Percentiles rank a stretch among this genome's conserved stretches.
These are phyloP conservation scores for Strix occidentalis DNA, from an alignment of 2,797 vertebrate species.

Conservation along the genomic window DNA sequence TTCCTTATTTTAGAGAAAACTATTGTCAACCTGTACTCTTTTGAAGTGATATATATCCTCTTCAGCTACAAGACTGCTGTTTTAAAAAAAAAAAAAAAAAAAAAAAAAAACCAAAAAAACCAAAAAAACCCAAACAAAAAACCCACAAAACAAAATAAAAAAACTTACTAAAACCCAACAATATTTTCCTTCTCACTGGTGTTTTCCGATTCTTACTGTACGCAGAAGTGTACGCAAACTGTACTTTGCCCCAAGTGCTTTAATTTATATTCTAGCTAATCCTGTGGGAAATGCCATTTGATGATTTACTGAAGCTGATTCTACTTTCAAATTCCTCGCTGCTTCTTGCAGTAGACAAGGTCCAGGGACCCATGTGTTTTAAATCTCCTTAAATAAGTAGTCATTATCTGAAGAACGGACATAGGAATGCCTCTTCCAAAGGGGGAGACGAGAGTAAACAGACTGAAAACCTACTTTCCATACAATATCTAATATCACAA, in stretches of 20 bases:
- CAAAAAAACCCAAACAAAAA: neutral
- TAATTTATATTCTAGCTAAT: neutral
- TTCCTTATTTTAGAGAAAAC: neutral
- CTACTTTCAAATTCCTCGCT: neutral
- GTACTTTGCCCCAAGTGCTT: neutral
- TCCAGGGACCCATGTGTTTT: neutral
- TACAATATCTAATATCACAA: neutral
- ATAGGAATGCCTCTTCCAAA: neutral
- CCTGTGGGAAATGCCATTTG: neutral
- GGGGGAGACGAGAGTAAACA: neutral
- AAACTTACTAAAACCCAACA: neutral
- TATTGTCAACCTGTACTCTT: neutral
- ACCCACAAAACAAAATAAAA: too few relatives aligned
- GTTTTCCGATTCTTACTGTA: neutral
- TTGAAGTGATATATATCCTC: neutral
- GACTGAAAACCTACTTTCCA: neutral
- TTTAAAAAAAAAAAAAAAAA: neutral
- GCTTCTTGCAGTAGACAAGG: neutral
- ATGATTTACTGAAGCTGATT: neutral
- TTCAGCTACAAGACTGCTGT: neutral
- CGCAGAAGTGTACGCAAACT: neutral
- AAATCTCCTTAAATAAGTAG: neutral
- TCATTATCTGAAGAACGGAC: neutral
- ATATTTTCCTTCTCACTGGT: neutral
- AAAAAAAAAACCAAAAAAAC: neutral